Evolutionary conservation across 1,140 invertebrate species (phyloP), one percentile per base, ranked within the genome.

Genomic region (Helicoverpa armigera): DNA sequence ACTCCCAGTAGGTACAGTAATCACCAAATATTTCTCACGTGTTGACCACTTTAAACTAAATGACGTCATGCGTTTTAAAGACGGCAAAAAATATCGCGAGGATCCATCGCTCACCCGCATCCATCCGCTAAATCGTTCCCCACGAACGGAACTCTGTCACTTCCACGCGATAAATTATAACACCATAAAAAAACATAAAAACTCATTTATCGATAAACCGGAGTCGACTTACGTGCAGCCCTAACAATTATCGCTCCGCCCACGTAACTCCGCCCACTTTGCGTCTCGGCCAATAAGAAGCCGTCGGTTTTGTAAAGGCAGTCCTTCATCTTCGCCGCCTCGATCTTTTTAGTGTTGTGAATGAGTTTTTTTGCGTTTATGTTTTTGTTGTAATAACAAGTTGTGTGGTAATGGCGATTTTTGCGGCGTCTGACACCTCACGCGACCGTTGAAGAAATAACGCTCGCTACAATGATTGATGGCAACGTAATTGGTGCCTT

Each of bases 261-360:
- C 79, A 56, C 82, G 82, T 73, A 69, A 85, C 86, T 73, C 90
- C 93, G 88, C 92, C 93, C 85, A 78, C 73, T 74, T n/a, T 60
- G 51, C 85, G 79, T 87, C 67, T 90, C 87, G 67, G 77, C 93
- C 88, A 94, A 94, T 93, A 69, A 86, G 74, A 67, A 78, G 43
- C 72, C 54, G 48, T 82, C 80, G 65, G 75, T 69, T 54, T 14
- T 79, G 43, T 31, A 75, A 79, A 88, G 91, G 91, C 77, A 67
- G 89, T 72, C 48, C 80, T 83, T 85, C 23, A 85, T 81, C 35
- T 77, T 79, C 54, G 18, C 89, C 89, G 89, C 91, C 90, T 87
- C 82, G 56, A 83, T 78, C 85, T 87, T 87, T 92, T 91, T 94
- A 94, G 93, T 93, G 92, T 91, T 93, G 93, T 90, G 89, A 89